Evolutionary conservation across 2,113 vertebrate species (phyloP), one percentile per base, ranked within the genome.

Genomic region (Pelodiscus sinensis): DNA sequence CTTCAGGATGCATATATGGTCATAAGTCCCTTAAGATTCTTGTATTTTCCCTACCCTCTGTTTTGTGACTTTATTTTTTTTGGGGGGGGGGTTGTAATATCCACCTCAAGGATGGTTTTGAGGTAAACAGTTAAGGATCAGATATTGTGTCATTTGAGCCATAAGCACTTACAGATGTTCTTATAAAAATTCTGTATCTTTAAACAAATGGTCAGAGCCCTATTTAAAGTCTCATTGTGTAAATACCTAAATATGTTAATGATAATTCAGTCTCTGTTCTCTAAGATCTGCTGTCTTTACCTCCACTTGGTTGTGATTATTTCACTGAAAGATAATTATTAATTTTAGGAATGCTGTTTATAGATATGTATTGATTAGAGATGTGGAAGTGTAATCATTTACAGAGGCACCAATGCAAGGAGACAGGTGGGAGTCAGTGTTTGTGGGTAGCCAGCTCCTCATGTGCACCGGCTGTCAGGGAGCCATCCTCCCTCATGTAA

Each of bases 51-150:
- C 57, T 9, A 3, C 21, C 56, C 56, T 57, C 55, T 9, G 24
- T 19, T 22, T 57, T 58, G 21, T 58, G 22, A 11, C 44, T 44
- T 44, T 5, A 44, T 44, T 11, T 58, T 58, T 58, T 58, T 24
- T 24, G 9, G 24, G 24, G 10, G 19, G 6, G 8, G 55, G 55
- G 55, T 7, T 18, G 22, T 56, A 1, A 3, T 44, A 54, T 94
- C 19, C 8, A 1, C 0, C 0, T 21, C 4, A 9, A 19, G n/a
- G 31, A 19, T 2, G 25, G 12, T 54, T 12, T 1, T 83, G 55
- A 52, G 38, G 11, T 65, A 1, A 77, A 55, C 19, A 13, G 6
- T 19, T 6, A 57, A 65, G 38, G 85, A 35, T 87, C 8, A 68
- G 31, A n/a, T n/a, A 19, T 19, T n/a, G 19, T 4, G 31, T 68